Conservation (phyloP, 1,140 invertebrate genomes). For the Nixonia krombeini region DNA sequence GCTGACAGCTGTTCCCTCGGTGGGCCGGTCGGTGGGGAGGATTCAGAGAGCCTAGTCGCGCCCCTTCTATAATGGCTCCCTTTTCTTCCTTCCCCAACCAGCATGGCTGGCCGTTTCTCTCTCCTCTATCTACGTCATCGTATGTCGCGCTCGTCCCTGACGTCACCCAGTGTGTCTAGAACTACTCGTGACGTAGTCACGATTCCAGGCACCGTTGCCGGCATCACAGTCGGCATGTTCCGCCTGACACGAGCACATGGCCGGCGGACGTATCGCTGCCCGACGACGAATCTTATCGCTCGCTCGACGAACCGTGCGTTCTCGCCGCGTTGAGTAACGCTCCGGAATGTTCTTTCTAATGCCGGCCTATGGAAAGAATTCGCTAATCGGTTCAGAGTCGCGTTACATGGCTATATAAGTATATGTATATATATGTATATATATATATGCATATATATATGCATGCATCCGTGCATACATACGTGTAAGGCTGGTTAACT, state of each 20-base stretch:
- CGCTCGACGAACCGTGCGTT: too few species aligned
- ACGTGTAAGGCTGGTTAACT: too few species aligned
- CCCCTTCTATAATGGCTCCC: constrained; percentile 73
- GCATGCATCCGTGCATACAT: not conserved
- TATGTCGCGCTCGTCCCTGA: constrained; percentile 53
- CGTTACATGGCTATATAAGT: too few species aligned
- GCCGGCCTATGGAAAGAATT: too few species aligned
- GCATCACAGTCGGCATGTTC: constrained; percentile 9
- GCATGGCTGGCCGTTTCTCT: constrained; percentile 67
- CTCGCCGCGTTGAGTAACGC: too few species aligned
- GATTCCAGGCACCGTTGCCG: constrained; percentile 49
- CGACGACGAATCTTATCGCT: too few species aligned
- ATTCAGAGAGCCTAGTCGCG: constrained; percentile 72
- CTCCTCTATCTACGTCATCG: constrained; percentile 50
- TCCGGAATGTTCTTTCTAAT: too few species aligned
- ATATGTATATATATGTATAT: too few species aligned
- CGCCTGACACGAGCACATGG: constrained; percentile 6
- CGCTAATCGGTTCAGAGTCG: too few species aligned
- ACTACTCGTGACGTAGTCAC: constrained; percentile 59
- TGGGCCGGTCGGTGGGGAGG: constrained; percentile 71
- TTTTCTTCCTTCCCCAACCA: constrained; percentile 72
- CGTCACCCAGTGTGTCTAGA: constrained; percentile 60
- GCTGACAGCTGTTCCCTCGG: constrained; percentile 72
- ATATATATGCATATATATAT: too few species aligned
- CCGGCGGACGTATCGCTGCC: too few species aligned